Conservation (phyloP, 92 coral and sea anemone species). For the Galaxea fascicularis region DNA sequence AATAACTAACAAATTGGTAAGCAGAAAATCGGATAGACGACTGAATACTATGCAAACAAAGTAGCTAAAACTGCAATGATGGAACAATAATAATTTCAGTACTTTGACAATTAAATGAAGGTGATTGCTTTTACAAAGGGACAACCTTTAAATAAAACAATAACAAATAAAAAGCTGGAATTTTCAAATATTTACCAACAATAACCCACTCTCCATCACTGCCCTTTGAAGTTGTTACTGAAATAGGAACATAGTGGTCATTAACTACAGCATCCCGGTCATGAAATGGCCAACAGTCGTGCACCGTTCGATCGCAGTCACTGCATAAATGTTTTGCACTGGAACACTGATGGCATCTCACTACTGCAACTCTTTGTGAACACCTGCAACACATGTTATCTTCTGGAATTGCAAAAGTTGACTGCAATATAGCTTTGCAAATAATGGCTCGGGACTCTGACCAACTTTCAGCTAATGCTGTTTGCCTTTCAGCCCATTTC, state of each 20-base stretch:
- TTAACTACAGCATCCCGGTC: conserved; percentile 45
- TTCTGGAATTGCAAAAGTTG: conserved; percentile 37
- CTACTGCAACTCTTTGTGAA: neutral
- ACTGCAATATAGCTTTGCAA: neutral
- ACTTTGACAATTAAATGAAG: too few species aligned
- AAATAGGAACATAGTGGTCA: conserved; percentile 34
- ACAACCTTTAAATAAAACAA: too few species aligned
- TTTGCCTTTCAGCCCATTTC: conserved; percentile 33
- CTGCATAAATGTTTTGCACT: conserved; percentile 17
- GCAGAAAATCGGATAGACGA: too few species aligned
- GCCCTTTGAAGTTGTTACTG: conserved; percentile 39
- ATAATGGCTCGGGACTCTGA: conserved; percentile 17
- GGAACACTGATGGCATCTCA: conserved; percentile 36
- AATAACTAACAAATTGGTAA: too few species aligned
- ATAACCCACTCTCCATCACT: conserved; percentile 8
- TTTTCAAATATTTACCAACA: neutral
- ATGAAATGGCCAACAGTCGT: conserved; percentile 44
- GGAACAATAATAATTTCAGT: too few species aligned
- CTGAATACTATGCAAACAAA: too few species aligned
- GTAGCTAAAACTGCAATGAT: too few species aligned
- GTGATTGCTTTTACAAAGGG: too few species aligned
- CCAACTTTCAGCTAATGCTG: conserved; percentile 40
- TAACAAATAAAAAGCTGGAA: neutral
- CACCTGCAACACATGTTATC: conserved; percentile 26
- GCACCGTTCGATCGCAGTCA: conserved; percentile 33